Evolutionary conservation across 2,888 invertebrate species (phyloP), one percentile per base, ranked within the genome.

Genomic region (Sturmia bella): DNA sequence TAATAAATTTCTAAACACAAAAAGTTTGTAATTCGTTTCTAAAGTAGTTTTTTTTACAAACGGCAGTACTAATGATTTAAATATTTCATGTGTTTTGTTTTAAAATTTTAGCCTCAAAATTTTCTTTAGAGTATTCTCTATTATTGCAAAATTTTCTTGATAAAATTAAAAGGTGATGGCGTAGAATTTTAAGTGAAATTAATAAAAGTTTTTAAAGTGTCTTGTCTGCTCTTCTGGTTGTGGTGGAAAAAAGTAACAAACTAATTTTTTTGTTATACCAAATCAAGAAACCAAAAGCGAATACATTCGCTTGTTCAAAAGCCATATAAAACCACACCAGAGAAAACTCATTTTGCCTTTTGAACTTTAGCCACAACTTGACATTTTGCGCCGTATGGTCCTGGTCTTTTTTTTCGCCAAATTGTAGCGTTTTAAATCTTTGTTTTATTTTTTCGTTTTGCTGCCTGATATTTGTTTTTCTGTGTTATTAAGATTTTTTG

Each of bases 311-410:
- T 24, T 21, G 15, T 17, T 21, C 11, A 37, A 48, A 50, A 57
- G 50, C 17, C 57, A 72, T 56, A 76, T 59, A 43, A 80, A 80
- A 80, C 80, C 80, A 72, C 80, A 72, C 66, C 7, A 80, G 64
- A 61, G 76, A 68, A 75, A 66, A 80, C 66, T 76, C 72, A 72
- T 76, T 76, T 66, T 72, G 66, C 72, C 32, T 61, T 66, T 52
- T 76, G 80, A 72, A 72, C 66, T 80, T 72, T 72, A 76, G 72
- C 76, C 80, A 68, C 80, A 80, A 66, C 76, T 80, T 76, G 80
- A 80, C 80, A 80, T 80, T 72, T 80, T 76, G 72, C 70, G 80
- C 76, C 72, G 80, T 45, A 80, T 76, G 80, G 76, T 61, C 66
- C 75, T 63, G 70, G 24, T 57, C 66, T 68, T 56, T 24, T 48